Base-by-base conservation (phyloP, 2,113 vertebrate genomes). In the Hyaena hyaena region DNA sequence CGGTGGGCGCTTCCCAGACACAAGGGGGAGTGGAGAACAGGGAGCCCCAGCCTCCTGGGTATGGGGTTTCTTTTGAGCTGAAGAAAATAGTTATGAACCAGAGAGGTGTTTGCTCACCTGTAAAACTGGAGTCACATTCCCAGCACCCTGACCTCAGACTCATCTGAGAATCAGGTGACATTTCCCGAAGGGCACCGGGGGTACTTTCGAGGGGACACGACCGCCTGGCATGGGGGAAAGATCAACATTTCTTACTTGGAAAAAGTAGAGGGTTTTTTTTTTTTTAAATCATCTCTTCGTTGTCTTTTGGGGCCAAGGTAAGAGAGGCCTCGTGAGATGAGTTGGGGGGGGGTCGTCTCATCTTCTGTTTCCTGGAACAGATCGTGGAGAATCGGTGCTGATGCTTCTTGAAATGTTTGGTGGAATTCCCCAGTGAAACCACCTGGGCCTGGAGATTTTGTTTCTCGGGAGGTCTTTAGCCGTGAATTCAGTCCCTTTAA, bases 71-170 rank as follows among this genome's bases (percentile, higher is more conserved):
- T 45, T 88, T 8, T 3, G 65, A 66, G 58, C 39, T 55, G 48
- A 83, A 48, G 74, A 76, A 69, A 90, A 58, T 65, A 58, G 17
- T 45, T 53, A 48, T 63, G 50, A 82, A 86, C 33, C 6, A 39
- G 31, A 26, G 65, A 81, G 28, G 50, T 82, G 33, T 96, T 65
- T 93, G 26, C 35, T n/a, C 66, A 12, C 65, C 92, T 90, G 77
- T 90, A 58, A 74, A 50, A 33, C 0, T 11, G 19, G 16, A 58
- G n/a, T 19, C 79, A 66, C 31, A 4, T 16, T 53, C 50, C 82
- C 69, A 26, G 23, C 39, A 80, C 65, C 0, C 33, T 24, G 63
- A 28, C 58, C 80, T 68, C 83, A 28, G 48, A 76, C 73, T 39
- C 65, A n/a, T 31, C 81, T n/a, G 2, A 4, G 79, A 53, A 53